Conservation (phyloP, 2,797 vertebrate genomes). For the Chromobotia macracanthus region DNA sequence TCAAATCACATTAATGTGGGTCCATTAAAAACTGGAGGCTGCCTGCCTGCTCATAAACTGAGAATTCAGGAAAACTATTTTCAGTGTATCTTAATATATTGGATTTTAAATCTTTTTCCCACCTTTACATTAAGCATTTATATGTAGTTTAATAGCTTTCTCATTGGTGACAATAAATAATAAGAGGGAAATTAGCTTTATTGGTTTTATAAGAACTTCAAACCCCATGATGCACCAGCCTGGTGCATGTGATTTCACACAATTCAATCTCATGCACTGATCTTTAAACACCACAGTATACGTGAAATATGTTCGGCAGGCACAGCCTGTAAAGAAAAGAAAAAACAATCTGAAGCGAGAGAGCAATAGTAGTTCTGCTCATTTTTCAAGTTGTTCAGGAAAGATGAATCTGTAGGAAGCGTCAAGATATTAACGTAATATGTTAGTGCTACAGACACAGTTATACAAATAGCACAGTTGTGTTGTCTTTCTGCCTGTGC, state of each 20-base stretch:
- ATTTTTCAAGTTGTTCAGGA: neutral
- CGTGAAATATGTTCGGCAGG: neutral
- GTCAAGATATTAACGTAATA: neutral
- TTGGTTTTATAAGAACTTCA: constrained; percentile 14
- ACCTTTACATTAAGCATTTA: constrained; percentile 51
- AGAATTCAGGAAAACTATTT: constrained; percentile 33
- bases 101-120: constrained; percentile 39
- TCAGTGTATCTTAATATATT: constrained; percentile 46
- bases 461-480: neutral
- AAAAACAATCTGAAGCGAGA: neutral
- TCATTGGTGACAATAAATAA: constrained; percentile 43
- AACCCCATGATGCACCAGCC: constrained; percentile 34
- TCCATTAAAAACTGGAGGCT: constrained; percentile 56
- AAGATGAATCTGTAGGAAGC: neutral
- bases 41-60: constrained; percentile 38
- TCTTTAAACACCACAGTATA: neutral
- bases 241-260: constrained; percentile 13
- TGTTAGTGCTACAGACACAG: neutral
- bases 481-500: neutral
- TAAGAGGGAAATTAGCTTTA: constrained; percentile 25
- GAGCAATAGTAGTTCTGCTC: neutral
- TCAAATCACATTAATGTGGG: constrained; percentile 51
- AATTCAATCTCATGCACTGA: neutral
- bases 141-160: constrained; percentile 40
- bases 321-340: neutral